Conservation (phyloP, 2,888 invertebrate species). For the Linhomoeus sp. region DNA sequence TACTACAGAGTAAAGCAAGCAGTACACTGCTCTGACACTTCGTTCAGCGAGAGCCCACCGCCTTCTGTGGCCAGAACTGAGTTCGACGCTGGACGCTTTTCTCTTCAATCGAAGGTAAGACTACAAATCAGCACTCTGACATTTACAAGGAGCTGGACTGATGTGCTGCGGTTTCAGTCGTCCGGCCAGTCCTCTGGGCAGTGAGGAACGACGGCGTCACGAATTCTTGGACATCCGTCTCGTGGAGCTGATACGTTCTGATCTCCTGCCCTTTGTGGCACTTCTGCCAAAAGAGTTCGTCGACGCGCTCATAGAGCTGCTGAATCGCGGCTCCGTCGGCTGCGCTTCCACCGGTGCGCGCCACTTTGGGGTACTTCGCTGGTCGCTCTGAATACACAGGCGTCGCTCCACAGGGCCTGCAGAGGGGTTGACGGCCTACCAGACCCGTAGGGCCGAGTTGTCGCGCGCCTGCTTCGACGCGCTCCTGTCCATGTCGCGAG, state of each 20-base stretch:
- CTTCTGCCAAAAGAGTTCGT: slow-evolving; percentile 59
- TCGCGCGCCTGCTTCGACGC: slow-evolving; percentile 25
- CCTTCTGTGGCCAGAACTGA: slow-evolving; percentile 58
- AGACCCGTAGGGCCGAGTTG: slow-evolving; percentile 29
- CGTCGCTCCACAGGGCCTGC: no score
- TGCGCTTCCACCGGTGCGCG: slow-evolving; percentile 6
- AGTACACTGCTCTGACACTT: no score
- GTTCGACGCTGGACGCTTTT: slow-evolving; percentile 66
- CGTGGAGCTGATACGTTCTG: slow-evolving; percentile 55
- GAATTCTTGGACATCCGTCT: slow-evolving; percentile 34
- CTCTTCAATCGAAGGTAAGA: slow-evolving; percentile 61
- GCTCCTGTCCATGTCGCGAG: slow-evolving; percentile 14
- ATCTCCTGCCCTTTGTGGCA: slow-evolving; percentile 57
- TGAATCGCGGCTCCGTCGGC: slow-evolving; percentile 60
- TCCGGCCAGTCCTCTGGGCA: slow-evolving; percentile 10
- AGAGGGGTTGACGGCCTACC: no score
- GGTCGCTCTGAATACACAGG: background rate
- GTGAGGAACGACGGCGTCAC: slow-evolving; percentile 22
- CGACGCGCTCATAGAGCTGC: slow-evolving; percentile 55
- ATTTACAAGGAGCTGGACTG: background rate
- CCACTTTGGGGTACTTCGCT: background rate
- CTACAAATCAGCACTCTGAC: no score
- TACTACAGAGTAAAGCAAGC: no score
- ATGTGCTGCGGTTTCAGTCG: background rate
- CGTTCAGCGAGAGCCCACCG: slow-evolving; percentile 14